Evolutionary conservation across 2,888 invertebrate genomes (phyloP).

Genomic region (Oxycera nigricornis): DNA sequence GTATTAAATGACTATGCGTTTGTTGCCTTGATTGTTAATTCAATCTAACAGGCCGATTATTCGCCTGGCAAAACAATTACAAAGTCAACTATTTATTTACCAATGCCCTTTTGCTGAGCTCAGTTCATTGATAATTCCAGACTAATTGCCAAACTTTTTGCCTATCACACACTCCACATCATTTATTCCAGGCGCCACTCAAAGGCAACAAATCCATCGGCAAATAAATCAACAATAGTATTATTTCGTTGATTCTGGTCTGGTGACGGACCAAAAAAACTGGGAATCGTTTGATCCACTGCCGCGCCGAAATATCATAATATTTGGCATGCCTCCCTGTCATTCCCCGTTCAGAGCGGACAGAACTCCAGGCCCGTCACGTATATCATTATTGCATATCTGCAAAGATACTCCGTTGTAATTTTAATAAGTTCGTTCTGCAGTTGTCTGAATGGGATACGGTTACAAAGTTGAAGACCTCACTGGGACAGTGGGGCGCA

Average conservation of each 20-base stretch:
- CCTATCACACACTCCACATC: not conserved
- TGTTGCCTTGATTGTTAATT: too few relatives aligned
- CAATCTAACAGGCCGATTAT: too few relatives aligned
- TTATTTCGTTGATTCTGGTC: not conserved
- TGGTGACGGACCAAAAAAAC: not conserved
- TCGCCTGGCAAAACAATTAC: too few relatives aligned
- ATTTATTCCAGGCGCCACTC: constrained; percentile 24
- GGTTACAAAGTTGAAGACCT: too few relatives aligned
- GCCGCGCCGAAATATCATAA: constrained; percentile 22
- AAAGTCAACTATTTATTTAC: too few relatives aligned
- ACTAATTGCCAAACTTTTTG: constrained; percentile 6
- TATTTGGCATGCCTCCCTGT: not conserved
- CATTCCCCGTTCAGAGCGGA: not conserved
- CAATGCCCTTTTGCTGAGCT: not conserved
- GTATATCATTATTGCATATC: constrained; percentile 46
- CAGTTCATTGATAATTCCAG: constrained; percentile 6
- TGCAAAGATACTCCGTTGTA: constrained; percentile 37
- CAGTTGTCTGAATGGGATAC: not conserved
- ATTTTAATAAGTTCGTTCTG: constrained; percentile 44
- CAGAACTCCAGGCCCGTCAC: constrained; percentile 41
- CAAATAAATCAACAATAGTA: constrained; percentile 23
- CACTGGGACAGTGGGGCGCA: too few relatives aligned
- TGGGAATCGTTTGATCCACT: constrained; percentile 9
- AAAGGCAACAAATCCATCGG: not conserved
- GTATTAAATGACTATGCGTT: too few relatives aligned